phyloP scores from a whole-genome alignment of 2,113 vertebrate genomes.

The Sialia sialis region DNA sequence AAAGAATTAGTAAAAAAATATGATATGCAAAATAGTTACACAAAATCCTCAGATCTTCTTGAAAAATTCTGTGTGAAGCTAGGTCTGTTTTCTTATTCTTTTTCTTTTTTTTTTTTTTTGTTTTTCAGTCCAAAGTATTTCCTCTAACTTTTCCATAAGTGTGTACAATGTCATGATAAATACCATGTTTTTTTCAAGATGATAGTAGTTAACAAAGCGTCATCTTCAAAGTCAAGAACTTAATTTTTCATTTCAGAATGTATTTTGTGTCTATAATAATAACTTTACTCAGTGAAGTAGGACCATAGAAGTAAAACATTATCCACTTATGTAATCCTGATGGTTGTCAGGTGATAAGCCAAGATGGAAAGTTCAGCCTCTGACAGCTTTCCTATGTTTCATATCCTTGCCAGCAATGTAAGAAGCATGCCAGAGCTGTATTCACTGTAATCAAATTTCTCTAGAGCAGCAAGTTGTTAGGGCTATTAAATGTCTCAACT shows the following conservation, averaged over 20 bases:
- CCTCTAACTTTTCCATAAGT: neutral
- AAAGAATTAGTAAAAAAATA: neutral
- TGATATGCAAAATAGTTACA: neutral
- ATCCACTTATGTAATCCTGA: neutral
- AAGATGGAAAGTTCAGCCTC: neutral
- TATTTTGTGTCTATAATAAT: neutral
- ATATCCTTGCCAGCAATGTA: neutral
- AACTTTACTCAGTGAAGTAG: neutral
- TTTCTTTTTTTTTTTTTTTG: neutral
- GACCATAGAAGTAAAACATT: neutral
- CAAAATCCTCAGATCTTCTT: neutral
- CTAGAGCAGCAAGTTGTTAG: constrained; percentile 48
- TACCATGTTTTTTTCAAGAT: neutral
- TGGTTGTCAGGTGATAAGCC: neutral
- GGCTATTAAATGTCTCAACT: constrained; percentile 37
- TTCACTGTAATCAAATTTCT: constrained; percentile 49
- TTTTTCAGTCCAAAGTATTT: neutral
- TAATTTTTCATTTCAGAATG: neutral
- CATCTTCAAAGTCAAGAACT: neutral
- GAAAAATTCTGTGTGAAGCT: neutral
- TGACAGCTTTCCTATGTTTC: neutral
- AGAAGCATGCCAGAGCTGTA: neutral
- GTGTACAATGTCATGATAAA: accelerated
- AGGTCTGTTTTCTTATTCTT: accelerated
- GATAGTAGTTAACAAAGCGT: neutral